Percentiles rank a stretch among this genome's conserved stretches.
phyloP scores from a whole-genome alignment of 2,888 invertebrate genomes.

The Linnaemya tessellans region DNA sequence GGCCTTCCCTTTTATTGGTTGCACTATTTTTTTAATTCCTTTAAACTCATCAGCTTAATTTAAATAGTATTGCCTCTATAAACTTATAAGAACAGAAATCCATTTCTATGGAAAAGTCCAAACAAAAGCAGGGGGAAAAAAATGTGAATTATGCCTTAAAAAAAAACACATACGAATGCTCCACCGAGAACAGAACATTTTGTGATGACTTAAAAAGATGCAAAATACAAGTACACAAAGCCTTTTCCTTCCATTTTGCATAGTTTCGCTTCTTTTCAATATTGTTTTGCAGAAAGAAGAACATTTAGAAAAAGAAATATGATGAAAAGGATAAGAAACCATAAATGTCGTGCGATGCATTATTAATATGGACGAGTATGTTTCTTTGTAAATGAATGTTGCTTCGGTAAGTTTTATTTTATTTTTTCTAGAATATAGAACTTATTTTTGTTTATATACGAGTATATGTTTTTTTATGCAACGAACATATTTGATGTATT shows the following conservation, averaged over 20 bases:
- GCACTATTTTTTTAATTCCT: not conserved
- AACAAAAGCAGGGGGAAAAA: not conserved
- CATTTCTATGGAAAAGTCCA: not conserved
- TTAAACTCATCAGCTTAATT: not conserved
- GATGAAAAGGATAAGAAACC: slow-evolving; percentile 69
- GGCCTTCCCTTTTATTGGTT: too few relatives aligned
- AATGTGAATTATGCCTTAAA: not conserved
- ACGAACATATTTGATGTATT: slow-evolving; percentile 24
- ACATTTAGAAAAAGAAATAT: slow-evolving; percentile 39
- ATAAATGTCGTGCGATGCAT: slow-evolving; percentile 66
- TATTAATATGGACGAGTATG: slow-evolving; percentile 41
- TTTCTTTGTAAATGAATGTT: slow-evolving; percentile 28
- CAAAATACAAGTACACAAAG: not conserved
- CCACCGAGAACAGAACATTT: not conserved
- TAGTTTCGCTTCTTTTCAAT: slow-evolving; percentile 19
- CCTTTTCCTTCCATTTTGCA: slow-evolving; percentile 24
- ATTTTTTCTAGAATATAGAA: not conserved
- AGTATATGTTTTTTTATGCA: not conserved
- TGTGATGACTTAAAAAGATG: slow-evolving; percentile 40
- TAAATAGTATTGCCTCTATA: not conserved
- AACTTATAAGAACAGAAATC: not conserved
- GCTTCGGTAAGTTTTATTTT: not conserved
- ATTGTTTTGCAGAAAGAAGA: not conserved
- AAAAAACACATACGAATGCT: not conserved
- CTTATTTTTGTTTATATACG: too few relatives aligned